A percentile compares a stretch with the other conserved stretches of the same genome.
Evolutionary conservation across 1,140 invertebrate species (phyloP).

Genomic region (Drosophila busckii): DNA sequence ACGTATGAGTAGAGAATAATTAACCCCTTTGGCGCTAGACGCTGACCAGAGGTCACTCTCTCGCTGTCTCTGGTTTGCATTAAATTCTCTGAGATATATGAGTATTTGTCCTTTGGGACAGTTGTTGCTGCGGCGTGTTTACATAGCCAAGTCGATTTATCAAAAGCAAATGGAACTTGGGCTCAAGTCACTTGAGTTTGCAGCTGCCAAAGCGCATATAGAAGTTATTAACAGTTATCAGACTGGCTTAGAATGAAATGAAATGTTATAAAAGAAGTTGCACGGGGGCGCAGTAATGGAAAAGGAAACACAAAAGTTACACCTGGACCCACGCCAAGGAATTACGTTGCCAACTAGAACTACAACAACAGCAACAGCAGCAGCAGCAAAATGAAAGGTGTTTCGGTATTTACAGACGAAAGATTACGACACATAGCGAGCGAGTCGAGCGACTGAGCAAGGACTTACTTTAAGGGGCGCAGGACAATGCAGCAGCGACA

Average conservation of each 20-base stretch:
- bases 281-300: constrained; percentile 5
- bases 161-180: constrained; percentile 15
- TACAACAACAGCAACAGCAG: not conserved
- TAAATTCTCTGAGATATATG: constrained; percentile 52
- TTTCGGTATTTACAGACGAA: constrained; percentile 55
- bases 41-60: constrained; percentile 51
- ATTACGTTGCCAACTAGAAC: not conserved
- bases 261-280: constrained; percentile 45
- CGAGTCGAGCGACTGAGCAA: too few relatives aligned
- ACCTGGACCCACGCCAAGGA: constrained; percentile 63
- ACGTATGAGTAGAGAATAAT: constrained; percentile 32
- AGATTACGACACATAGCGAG: constrained; percentile 63
- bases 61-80: not conserved
- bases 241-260: constrained; percentile 30
- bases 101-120: constrained; percentile 55
- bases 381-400: constrained; percentile 51
- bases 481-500: constrained; percentile 22
- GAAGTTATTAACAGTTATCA: constrained; percentile 46
- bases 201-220: constrained; percentile 24
- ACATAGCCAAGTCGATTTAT: constrained; percentile 65
- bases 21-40: constrained; percentile 32
- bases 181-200: constrained; percentile 12
- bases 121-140: constrained; percentile 50
- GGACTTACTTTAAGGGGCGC: constrained; percentile 26
- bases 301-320: constrained; percentile 56